Percentiles rank a stretch among this genome's conserved stretches.
These are phyloP conservation scores for Malurus elegans DNA, from an alignment of 2,113 vertebrate species.

Conservation along the genomic window DNA sequence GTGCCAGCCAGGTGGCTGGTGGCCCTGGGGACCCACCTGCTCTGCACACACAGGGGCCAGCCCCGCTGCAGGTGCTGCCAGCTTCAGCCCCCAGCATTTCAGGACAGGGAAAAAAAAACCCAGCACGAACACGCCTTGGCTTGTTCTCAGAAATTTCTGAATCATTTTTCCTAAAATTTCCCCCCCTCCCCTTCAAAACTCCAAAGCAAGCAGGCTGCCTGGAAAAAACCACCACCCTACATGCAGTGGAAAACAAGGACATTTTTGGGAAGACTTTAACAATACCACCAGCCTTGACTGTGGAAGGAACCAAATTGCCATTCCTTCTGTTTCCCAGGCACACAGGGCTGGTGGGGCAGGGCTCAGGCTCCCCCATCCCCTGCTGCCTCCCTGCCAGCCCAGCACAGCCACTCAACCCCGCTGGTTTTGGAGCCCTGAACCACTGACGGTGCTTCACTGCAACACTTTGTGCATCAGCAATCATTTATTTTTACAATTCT, in stretches of 20 bases:
- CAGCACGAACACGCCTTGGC: fast-evolving
- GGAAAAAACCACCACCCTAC: not conserved
- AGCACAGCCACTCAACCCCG: fast-evolving
- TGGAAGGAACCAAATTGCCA: not conserved
- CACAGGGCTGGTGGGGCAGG: not conserved
- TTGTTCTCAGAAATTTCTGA: not conserved
- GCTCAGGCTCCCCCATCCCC: fast-evolving
- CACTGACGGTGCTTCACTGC: not conserved
- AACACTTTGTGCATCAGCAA: constrained; percentile 56
- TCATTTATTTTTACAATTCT: constrained; percentile 31
- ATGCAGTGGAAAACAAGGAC: not conserved
- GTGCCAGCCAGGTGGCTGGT: fast-evolving
- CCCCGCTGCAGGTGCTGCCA: not conserved
- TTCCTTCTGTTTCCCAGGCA: not conserved
- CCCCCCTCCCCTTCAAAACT: not conserved
- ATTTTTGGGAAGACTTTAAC: not conserved
- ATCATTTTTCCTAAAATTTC: not conserved
- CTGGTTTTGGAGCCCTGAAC: not conserved
- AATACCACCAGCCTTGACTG: not conserved
- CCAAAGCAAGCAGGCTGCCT: not conserved
- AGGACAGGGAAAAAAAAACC: not conserved
- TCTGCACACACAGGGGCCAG: not conserved
- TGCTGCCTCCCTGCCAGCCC: not conserved
- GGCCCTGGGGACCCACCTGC: fast-evolving
- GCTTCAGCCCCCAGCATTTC: not conserved